Percentiles rank a stretch among this genome's conserved stretches.
Evolutionary conservation across 1,140 invertebrate species (phyloP).

Genomic region (Spodoptera frugiperda): DNA sequence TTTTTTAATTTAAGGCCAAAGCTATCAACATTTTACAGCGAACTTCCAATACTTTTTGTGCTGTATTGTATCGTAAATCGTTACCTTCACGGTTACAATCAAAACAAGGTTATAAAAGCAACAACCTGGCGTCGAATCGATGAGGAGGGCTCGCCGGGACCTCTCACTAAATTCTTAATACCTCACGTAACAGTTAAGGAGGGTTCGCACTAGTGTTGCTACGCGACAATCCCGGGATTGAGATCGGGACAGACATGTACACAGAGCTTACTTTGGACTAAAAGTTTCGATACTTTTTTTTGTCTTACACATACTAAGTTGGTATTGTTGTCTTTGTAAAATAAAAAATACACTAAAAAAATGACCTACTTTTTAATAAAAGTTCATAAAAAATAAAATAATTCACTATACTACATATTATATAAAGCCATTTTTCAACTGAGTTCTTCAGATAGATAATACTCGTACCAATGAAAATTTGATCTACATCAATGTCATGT

Average conservation of each 20-base stretch:
- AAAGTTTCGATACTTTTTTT: background rate
- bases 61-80: slow-evolving; percentile 42
- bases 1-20: slow-evolving; percentile 39
- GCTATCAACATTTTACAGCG: slow-evolving; percentile 32
- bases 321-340: too few relatives aligned
- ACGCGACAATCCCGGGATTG: slow-evolving; percentile 27
- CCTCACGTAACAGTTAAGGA: slow-evolving; percentile 81
- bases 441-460: too few relatives aligned
- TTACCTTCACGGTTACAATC: slow-evolving; percentile 53
- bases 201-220: slow-evolving; percentile 65
- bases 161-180: slow-evolving; percentile 82
- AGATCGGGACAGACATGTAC: slow-evolving; percentile 10
- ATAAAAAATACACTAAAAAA: too few relatives aligned
- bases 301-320: background rate
- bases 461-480: too few relatives aligned
- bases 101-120: slow-evolving; percentile 58
- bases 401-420: too few relatives aligned
- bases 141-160: slow-evolving; percentile 60
- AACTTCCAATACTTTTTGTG: slow-evolving; percentile 33
- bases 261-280: background rate
- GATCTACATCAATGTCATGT: too few relatives aligned
- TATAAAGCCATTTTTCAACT: too few relatives aligned
- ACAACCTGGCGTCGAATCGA: slow-evolving; percentile 65
- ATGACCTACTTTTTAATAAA: background rate
- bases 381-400: too few relatives aligned